phyloP scores from a whole-genome alignment of 2,888 invertebrate genomes.

The Spialia ferax region DNA sequence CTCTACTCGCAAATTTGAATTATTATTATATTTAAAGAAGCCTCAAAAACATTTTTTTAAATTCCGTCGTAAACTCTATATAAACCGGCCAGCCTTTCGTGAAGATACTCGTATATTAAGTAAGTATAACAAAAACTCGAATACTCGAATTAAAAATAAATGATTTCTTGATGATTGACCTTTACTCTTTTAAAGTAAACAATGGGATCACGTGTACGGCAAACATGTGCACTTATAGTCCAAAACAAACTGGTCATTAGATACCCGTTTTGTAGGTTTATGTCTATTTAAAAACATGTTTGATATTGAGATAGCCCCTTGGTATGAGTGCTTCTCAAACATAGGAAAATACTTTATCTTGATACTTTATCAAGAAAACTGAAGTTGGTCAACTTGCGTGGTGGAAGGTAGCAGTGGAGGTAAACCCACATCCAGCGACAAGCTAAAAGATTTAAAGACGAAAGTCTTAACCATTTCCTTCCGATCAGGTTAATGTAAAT shows the following conservation, averaged over 20 bases:
- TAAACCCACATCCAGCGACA: too few relatives aligned
- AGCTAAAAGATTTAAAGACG: too few relatives aligned
- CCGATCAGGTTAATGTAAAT: too few relatives aligned
- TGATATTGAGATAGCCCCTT: not conserved
- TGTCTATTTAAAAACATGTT: not conserved
- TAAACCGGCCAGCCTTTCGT: not conserved
- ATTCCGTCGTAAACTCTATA: not conserved
- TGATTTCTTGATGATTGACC: not conserved
- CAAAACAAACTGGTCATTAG: slow-evolving; percentile 4
- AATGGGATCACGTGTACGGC: slow-evolving; percentile 13
- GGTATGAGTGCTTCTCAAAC: not conserved
- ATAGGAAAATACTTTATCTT: too few relatives aligned
- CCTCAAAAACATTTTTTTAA: not conserved
- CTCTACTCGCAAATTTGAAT: too few relatives aligned
- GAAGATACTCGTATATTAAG: too few relatives aligned
- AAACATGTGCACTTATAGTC: slow-evolving; percentile 1
- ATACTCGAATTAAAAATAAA: not conserved
- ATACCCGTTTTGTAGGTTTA: not conserved
- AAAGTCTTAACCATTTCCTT: too few relatives aligned
- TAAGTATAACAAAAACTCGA: not conserved
- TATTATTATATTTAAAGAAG: too few relatives aligned
- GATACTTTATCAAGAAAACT: too few relatives aligned
- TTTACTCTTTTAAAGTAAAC: slow-evolving; percentile 7
- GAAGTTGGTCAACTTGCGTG: too few relatives aligned
- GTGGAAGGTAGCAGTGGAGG: too few relatives aligned